Base-by-base conservation (phyloP, 2,797 vertebrate species). In the Aeoliscus strigatus region DNA sequence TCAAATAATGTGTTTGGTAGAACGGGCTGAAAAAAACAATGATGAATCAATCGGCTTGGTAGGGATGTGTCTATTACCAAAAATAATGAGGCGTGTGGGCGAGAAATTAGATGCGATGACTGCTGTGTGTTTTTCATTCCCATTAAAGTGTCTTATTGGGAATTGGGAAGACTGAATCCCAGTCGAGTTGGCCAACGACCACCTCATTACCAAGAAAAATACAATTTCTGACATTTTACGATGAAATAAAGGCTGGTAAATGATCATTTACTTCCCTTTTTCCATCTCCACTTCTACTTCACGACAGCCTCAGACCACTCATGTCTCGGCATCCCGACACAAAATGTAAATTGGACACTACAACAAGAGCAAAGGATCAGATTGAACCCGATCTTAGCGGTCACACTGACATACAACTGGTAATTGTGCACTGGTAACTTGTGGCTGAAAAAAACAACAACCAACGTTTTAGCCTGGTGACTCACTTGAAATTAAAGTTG, bases 1-100 rank as follows among this genome's bases (percentile, higher is more conserved):
- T 48, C 25, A 51, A 47, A 59, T 49, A 27, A 42, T 37, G 41
- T 46, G 43, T 58, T 40, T 52, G 32, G 29, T 47, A 54, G 39
- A 29, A 58, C 36, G 37, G 18, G 36, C 30, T 44, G 39, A 11
- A 27, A 33, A 49, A 60, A 60, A 55, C 63, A 61, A 79, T 51
- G 49, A 59, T 51, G 38, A 71, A 68, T 70, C 58, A 66, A 74
- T 55, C 38, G 37, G 41, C 39, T 58, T 33, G 34, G 18, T 34
- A 28, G 39, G 37, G 35, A 52, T 47, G 11, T 30, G 33, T 53
- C 44, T 55, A 55, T 61, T 52, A 62, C 42, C n/a, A 50, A 54
- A 64, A 72, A 73, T 65, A 61, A 69, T 70, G 68, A 52, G 15
- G 25, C 53, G 39, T 60, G 50, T 64, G 46, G 48, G 41, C 40